These are phyloP conservation scores for Yasuhikotakia modesta DNA, from an alignment of 2,797 vertebrate genomes.

Conservation along the genomic window DNA sequence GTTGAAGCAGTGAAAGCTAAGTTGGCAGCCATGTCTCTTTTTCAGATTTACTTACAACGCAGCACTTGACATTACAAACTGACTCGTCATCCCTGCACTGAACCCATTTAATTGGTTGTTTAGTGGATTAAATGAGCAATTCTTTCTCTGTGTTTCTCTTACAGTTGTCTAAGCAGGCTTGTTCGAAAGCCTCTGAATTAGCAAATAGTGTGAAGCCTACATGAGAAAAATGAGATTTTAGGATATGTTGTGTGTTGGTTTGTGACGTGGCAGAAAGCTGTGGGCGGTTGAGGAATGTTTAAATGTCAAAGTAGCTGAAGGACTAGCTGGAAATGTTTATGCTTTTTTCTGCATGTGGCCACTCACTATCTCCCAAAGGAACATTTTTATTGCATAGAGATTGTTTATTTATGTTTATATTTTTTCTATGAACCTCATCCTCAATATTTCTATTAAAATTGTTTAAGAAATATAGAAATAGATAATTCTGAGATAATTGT, in stretches of 20 bases:
- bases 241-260: slow-evolving; percentile 54
- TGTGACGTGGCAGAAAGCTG: slow-evolving; percentile 44
- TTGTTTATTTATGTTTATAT: not conserved
- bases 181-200: slow-evolving; percentile 20
- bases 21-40: slow-evolving; percentile 43
- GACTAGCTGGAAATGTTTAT: slow-evolving; percentile 47
- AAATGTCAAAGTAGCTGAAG: slow-evolving; percentile 46
- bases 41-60: slow-evolving; percentile 34
- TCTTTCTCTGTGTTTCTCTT: slow-evolving; percentile 30
- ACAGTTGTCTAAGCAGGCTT: slow-evolving; percentile 27
- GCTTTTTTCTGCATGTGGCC: not conserved
- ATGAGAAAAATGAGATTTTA: slow-evolving; percentile 43
- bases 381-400: not conserved
- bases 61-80: slow-evolving; percentile 26
- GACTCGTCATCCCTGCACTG: slow-evolving; percentile 42
- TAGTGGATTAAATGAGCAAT: slow-evolving; percentile 26
- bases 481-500: no score
- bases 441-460: not conserved
- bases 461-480: not conserved
- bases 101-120: slow-evolving; percentile 43
- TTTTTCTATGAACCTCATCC: not conserved
- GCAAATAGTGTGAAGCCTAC: slow-evolving; percentile 26
- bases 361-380: not conserved
- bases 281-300: slow-evolving; percentile 46
- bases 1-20: slow-evolving; percentile 43